Evolutionary conservation across 2,888 invertebrate species (phyloP).

Genomic region (Alcis repandata): DNA sequence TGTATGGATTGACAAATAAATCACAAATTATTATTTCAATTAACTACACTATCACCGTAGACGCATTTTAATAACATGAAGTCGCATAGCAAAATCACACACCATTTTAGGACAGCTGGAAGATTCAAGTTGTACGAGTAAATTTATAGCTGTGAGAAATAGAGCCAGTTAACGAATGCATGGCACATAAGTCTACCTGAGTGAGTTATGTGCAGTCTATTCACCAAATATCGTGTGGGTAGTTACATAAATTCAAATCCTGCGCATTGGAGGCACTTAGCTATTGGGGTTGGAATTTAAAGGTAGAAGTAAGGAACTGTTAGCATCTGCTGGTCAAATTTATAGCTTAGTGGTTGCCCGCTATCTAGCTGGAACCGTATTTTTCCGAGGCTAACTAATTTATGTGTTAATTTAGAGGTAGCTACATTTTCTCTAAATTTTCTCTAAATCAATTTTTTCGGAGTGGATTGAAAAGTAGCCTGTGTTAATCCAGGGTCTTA

Average conservation of each 20-base stretch:
- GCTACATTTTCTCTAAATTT: no score
- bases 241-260: slow-evolving; percentile 11
- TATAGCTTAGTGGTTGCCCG: no score
- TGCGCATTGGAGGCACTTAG: not conserved
- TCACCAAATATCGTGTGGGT: slow-evolving; percentile 9
- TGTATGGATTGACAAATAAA: no score
- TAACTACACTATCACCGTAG: no score
- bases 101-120: not conserved
- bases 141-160: slow-evolving; percentile 37
- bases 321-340: no score
- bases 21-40: no score
- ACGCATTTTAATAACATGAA: not conserved
- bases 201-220: slow-evolving; percentile 15
- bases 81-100: not conserved
- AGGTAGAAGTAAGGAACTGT: not conserved
- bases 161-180: slow-evolving; percentile 35
- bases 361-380: no score
- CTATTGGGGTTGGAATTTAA: not conserved
- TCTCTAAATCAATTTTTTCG: no score
- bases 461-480: no score
- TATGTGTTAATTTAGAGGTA: no score
- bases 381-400: no score
- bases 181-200: slow-evolving; percentile 20
- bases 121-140: not conserved
- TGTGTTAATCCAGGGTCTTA: no score